Evolutionary conservation across 2,888 invertebrate genomes (phyloP), one percentile per base, ranked within the genome.

Genomic region (Perizoma flavofasciatum): DNA sequence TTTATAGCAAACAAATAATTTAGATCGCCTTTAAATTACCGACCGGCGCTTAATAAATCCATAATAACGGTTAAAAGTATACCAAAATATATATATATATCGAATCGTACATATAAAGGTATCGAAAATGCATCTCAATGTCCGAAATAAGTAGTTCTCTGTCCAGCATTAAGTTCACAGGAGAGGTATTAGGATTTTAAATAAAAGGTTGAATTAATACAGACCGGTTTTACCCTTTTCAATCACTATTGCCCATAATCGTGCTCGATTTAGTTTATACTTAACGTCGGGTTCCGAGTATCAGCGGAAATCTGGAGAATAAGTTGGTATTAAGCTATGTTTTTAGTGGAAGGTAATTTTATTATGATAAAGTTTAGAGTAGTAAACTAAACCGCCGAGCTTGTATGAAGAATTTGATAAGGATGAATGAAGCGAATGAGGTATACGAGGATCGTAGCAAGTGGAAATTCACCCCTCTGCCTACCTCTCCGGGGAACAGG

Each of bases 181-280:
- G 72, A 69, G 68, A 71, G 72, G 73, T 77, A 79, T 80, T 79
- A 73, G 71, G 73, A 73, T 69, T 77, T 75, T 78, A 79, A 79
- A 82, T 78, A 82, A 79, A 80, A 78, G 75, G 74, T 72, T 73
- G 79, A 79, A 79, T 79, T 76, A 80, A 79, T 79, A 77, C 79
- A 71, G 79, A 82, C 81, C 83, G 83, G 82, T 79, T 78, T 83
- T 89, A 85, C 89, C 89, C 89, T 86, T 85, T 85, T 88, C 88
- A 88, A 88, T 86, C 88, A 87, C 88, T 90, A 88, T 89, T 89
- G 89, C 89, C 85, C 84, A 83, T 89, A 90, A 90, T 90, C 89
- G 88, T 70, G 81, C 70, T 74, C 79, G 85, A 86, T 85, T 87
- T 83, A 79, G 82, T 85, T 83, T 81, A 85, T 82, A 78, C 80